Evolutionary conservation across 2,797 vertebrate species (phyloP).

Genomic region (Typhlichthys subterraneus): DNA sequence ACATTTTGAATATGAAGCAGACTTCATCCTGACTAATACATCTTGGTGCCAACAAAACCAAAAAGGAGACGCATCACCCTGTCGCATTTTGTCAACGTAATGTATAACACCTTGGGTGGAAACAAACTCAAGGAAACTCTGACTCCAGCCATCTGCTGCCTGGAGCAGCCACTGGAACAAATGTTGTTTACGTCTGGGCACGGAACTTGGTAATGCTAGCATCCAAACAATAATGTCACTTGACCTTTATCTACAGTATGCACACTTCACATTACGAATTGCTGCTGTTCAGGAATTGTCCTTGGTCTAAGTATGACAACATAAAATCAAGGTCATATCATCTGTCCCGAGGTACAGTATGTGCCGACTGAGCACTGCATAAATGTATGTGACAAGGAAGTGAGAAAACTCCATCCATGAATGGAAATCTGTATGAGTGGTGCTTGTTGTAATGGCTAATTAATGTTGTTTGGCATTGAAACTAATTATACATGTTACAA

Average conservation of each 20-base stretch:
- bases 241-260: slow-evolving; percentile 50
- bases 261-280: slow-evolving; percentile 36
- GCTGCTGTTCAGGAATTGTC: slow-evolving; percentile 41
- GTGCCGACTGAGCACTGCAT: slow-evolving; percentile 32
- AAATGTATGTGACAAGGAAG: slow-evolving; percentile 31
- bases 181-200: slow-evolving; percentile 38
- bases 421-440: slow-evolving; percentile 11
- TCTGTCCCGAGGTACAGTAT: slow-evolving; percentile 26
- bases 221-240: slow-evolving; percentile 38
- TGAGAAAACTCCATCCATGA: too few relatives aligned
- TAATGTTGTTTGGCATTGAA: too few relatives aligned
- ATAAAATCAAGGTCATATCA: slow-evolving; percentile 36
- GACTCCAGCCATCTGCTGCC: slow-evolving; percentile 50
- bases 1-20: background rate
- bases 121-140: slow-evolving; percentile 17
- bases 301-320: slow-evolving; percentile 36
- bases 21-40: background rate
- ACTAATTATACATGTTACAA: background rate
- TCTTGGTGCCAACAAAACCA: slow-evolving; percentile 8
- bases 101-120: background rate
- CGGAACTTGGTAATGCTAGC: slow-evolving; percentile 32
- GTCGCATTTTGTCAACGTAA: slow-evolving; percentile 13
- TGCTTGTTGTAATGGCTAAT: background rate
- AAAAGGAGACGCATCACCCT: slow-evolving; percentile 12
- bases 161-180: slow-evolving; percentile 16